phyloP scores from a whole-genome alignment of 35 echinoderm and acorn worm genomes.

The Ptychodera flava region DNA sequence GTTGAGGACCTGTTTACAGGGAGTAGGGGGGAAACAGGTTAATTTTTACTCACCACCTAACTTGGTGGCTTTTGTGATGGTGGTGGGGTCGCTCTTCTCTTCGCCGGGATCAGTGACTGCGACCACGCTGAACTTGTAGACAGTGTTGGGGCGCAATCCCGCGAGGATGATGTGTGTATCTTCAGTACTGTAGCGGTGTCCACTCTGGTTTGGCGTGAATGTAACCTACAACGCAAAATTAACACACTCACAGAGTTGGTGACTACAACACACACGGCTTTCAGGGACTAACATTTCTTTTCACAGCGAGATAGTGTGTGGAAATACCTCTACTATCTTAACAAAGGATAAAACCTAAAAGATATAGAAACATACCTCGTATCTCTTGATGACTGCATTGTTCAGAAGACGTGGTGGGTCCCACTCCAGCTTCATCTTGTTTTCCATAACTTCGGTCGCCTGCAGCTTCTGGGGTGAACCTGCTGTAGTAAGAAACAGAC shows the following conservation, averaged over 20 bases:
- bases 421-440: constrained; percentile 52
- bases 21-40: no score
- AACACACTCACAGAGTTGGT: no score
- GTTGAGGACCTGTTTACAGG: no score
- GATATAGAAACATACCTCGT: constrained; percentile 38
- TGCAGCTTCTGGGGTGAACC: constrained; percentile 35
- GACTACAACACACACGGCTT: no score
- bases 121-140: constrained; percentile 18
- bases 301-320: no score
- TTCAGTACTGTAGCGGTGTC: constrained; percentile 36
- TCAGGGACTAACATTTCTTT: no score
- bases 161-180: constrained; percentile 22
- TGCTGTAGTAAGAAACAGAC: no score
- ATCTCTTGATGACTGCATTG: constrained; percentile 31
- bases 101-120: constrained; percentile 27
- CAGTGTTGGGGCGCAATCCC: constrained; percentile 44
- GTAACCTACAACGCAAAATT: no score
- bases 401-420: constrained; percentile 15
- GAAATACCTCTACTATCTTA: no score
- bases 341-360: background rate
- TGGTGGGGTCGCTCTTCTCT: constrained; percentile 43
- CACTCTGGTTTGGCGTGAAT: no score
- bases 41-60: constrained; percentile 32
- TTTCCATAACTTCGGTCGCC: constrained; percentile 18
- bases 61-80: constrained; percentile 41